These are phyloP conservation scores for Callocephalon fimbriatum DNA, from an alignment of 2,113 vertebrate genomes.

Conservation along the genomic window DNA sequence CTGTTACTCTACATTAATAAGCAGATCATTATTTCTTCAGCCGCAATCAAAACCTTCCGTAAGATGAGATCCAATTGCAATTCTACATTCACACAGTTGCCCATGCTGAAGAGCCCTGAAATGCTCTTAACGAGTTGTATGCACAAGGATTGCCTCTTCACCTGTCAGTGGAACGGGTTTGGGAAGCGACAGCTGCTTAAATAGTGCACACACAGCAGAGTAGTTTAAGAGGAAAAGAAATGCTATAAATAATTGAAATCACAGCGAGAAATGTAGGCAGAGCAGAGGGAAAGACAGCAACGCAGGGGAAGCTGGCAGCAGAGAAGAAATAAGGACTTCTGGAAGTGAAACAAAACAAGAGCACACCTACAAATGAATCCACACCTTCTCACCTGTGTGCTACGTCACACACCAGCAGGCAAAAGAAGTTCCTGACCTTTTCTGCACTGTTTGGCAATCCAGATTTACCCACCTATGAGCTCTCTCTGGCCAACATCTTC, in stretches of 20 bases:
- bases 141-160: neutral
- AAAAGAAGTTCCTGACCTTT: neutral
- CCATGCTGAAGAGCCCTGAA: neutral
- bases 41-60: neutral
- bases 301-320: neutral
- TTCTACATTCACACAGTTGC: neutral
- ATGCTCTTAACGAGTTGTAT: neutral
- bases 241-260: conserved; percentile 46
- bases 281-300: neutral
- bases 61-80: neutral
- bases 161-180: neutral
- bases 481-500: neutral
- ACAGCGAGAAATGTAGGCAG: conserved; percentile 20
- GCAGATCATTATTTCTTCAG: neutral
- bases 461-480: neutral
- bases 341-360: neutral
- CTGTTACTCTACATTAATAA: neutral
- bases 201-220: neutral
- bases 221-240: conserved; percentile 25
- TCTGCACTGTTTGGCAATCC: neutral
- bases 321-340: neutral
- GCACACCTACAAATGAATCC: neutral
- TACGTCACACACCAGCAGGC: rapidly evolving
- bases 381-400: neutral
- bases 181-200: conserved; percentile 1